Evolutionary conservation across 2,888 invertebrate genomes (phyloP).

Genomic region (Acleris cristana): DNA sequence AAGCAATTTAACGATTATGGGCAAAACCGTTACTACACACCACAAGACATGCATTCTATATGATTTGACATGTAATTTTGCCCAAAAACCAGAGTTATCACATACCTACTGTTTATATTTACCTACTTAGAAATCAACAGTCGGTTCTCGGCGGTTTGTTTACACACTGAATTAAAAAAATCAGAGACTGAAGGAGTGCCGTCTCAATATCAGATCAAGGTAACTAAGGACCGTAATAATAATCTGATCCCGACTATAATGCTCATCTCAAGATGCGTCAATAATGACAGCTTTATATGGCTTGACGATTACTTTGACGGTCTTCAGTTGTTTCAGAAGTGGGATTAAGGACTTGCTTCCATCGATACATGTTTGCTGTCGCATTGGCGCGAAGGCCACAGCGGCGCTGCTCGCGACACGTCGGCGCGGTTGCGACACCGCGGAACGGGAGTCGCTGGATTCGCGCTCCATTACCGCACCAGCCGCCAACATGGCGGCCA

Average conservation of each 20-base stretch:
- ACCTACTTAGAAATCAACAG: too few relatives aligned
- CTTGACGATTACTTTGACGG: too few relatives aligned
- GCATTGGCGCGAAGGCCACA: constrained; percentile 21
- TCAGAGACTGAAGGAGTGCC: too few relatives aligned
- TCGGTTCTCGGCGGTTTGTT: too few relatives aligned
- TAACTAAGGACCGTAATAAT: too few relatives aligned
- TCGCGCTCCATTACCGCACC: constrained; percentile 69
- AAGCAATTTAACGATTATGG: constrained; percentile 43
- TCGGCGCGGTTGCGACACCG: constrained; percentile 62
- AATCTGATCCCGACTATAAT: too few relatives aligned
- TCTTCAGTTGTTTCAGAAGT: neutral
- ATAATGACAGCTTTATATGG: too few relatives aligned
- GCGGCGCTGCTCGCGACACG: constrained; percentile 16
- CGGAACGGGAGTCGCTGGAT: constrained; percentile 72
- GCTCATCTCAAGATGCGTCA: too few relatives aligned
- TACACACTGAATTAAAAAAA: too few relatives aligned
- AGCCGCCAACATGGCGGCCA: constrained; percentile 67
- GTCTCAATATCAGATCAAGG: neutral
- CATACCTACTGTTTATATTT: constrained; percentile 1
- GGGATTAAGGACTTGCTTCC: neutral
- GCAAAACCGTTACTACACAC: constrained; percentile 36
- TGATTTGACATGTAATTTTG: neutral
- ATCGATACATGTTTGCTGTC: neutral
- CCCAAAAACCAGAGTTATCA: neutral
- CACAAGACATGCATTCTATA: constrained; percentile 46